These are phyloP conservation scores for Lasioglossum zephyrum DNA, from an alignment of 2,888 invertebrate species.

Conservation along the genomic window DNA sequence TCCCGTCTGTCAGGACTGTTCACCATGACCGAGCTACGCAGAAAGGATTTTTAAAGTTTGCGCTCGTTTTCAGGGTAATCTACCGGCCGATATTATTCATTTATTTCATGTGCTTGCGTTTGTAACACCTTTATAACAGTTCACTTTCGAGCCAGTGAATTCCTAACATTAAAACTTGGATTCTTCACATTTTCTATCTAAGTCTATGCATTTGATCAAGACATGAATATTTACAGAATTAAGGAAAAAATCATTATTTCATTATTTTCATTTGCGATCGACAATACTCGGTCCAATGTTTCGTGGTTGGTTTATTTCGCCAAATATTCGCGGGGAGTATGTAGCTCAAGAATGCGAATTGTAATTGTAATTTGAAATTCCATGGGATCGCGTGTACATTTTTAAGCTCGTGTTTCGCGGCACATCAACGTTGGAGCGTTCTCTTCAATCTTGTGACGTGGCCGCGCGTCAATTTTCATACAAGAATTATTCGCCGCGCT, in stretches of 20 bases:
- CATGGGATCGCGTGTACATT: conserved; percentile 20
- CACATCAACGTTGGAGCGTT: conserved; percentile 18
- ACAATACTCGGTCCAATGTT: background rate
- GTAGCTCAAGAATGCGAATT: conserved; percentile 17
- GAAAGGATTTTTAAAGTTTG: background rate
- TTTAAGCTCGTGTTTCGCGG: conserved; percentile 35
- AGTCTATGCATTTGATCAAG: background rate
- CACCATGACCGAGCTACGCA: conserved; percentile 2
- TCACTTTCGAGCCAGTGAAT: no score
- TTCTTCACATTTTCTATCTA: no score
- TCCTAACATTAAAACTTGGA: no score
- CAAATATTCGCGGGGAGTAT: background rate
- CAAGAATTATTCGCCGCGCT: conserved; percentile 35
- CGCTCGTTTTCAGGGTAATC: background rate
- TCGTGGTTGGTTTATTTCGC: background rate
- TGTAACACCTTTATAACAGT: no score
- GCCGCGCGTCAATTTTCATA: conserved; percentile 34
- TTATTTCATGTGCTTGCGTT: background rate
- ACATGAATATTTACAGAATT: background rate
- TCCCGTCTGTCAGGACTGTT: conserved; percentile 12
- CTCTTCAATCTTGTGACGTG: conserved; percentile 36
- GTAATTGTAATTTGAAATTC: conserved; percentile 38
- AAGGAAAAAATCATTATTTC: background rate
- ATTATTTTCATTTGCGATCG: background rate
- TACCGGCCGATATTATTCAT: background rate